Base-by-base conservation (phyloP, 1,140 invertebrate genomes). In the Theocolax elegans region DNA sequence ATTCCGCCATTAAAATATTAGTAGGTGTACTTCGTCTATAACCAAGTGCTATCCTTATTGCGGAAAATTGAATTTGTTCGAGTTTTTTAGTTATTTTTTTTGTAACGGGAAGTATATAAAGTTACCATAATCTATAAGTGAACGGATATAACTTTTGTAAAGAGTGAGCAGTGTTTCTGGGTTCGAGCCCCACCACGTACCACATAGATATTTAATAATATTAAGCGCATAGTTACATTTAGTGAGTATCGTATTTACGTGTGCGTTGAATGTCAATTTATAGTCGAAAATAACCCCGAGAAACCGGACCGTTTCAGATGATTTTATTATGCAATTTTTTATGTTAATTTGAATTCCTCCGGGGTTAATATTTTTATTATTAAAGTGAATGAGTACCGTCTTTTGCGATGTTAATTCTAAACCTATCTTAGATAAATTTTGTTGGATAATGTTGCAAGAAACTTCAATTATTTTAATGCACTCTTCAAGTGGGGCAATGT, bases 81-180 rank as follows among this genome's bases (percentile, higher is more conserved):
- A n/a, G n/a, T n/a, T n/a, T n/a, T n/a, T n/a, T n/a, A n/a, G n/a
- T n/a, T n/a, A n/a, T n/a, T n/a, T n/a, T n/a, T n/a, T n/a, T n/a
- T n/a, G n/a, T n/a, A n/a, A n/a, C n/a, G n/a, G n/a, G n/a, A n/a
- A n/a, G n/a, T n/a, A n/a, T n/a, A n/a, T n/a, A n/a, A n/a, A n/a
- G n/a, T n/a, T n/a, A 23, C 7, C 19, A n/a, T 56, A 56, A 3
- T 75, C 74, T 15, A 75, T 19, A 17, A 27, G 53, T 17, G 64
- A 29, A 19, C 72, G 65, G 6, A 63, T 65, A 23, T 59, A 51
- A 8, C 70, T 65, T 66, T 72, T 75, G 62, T 75, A 71, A 21
- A 73, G 12, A 19, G 10, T 51, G 8, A 73, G 23, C 3, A 58
- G 54, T 6, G 66, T 66, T 1, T 8, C 35, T 0, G 69, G 74